Conservation (phyloP, 2,113 vertebrate genomes). For the Excalfactoria chinensis region DNA sequence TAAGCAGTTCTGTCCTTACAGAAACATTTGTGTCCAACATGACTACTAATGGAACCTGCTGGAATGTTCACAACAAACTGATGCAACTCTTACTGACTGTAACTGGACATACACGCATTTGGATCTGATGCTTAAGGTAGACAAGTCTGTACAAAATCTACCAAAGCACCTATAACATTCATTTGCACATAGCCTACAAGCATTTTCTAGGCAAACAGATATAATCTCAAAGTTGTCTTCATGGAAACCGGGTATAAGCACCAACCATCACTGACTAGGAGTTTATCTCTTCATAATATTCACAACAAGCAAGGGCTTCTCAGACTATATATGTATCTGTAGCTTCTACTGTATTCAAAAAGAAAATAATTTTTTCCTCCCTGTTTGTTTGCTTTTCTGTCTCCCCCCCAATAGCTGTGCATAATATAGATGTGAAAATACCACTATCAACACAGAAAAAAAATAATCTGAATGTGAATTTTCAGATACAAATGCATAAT, state of each 20-base stretch:
- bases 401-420: background rate
- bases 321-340: background rate
- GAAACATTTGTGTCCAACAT: background rate
- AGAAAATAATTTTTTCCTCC: background rate
- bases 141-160: background rate
- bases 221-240: background rate
- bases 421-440: background rate
- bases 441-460: background rate
- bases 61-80: background rate
- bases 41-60: background rate
- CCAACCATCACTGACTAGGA: background rate
- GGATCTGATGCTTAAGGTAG: background rate
- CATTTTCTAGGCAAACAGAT: background rate
- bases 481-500: background rate
- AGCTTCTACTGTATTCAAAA: background rate
- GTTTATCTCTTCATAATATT: background rate
- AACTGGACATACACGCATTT: background rate
- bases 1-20: conserved; percentile 6
- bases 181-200: background rate
- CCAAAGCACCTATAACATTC: background rate
- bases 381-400: background rate
- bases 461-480: conserved; percentile 1
- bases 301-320: background rate
- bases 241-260: background rate
- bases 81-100: background rate